Base-by-base conservation (phyloP, 2,113 vertebrate genomes). In the Hippotragus niger region DNA sequence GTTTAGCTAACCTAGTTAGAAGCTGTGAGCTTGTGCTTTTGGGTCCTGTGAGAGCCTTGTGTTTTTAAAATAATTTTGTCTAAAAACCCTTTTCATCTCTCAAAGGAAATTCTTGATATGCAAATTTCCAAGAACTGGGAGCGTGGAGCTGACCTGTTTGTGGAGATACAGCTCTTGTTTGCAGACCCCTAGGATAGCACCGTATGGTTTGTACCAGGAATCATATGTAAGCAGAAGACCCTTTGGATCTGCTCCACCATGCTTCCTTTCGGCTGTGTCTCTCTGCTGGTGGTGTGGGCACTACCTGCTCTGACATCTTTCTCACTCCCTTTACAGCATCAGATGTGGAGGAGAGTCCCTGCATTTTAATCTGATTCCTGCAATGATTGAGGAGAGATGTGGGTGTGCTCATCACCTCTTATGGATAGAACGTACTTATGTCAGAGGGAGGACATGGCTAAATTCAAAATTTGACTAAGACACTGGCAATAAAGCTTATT, bases 11-110 rank as follows among this genome's bases (percentile, higher is more conserved):
- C 95, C 97, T 95, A 95, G 97, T 89, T 90, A 95, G 43, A 95
- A 90, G 86, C 64, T 10, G 89, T 27, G 23, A 95, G 92, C 67
- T 81, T 53, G 94, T 2, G 4, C 97, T 88, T 97, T 88, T 60
- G 93, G 84, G 91, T 82, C 91, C 95, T 91, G 88, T 88, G 94
- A 94, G 86, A 84, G 53, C 50, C 88, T 88, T 52, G 53, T 27
- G 36, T 74, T 83, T 97, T 94, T 45, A 95, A 96, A 92, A 93
- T 97, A 92, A 85, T 96, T 96, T 95, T 55, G 43, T 96, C 92
- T 95, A 17, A 82, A 97, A 97, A 57, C 71, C 47, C 47, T 81
- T 93, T 81, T 31, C 76, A 71, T 52, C 15, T 90, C 93, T 87
- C 76, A 33, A 58, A 62, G 78, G 57, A 93, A 36, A 78, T 23